These are phyloP conservation scores for Stenopsyche tienmushanensis DNA, from an alignment of 1,140 invertebrate genomes.

Conservation along the genomic window DNA sequence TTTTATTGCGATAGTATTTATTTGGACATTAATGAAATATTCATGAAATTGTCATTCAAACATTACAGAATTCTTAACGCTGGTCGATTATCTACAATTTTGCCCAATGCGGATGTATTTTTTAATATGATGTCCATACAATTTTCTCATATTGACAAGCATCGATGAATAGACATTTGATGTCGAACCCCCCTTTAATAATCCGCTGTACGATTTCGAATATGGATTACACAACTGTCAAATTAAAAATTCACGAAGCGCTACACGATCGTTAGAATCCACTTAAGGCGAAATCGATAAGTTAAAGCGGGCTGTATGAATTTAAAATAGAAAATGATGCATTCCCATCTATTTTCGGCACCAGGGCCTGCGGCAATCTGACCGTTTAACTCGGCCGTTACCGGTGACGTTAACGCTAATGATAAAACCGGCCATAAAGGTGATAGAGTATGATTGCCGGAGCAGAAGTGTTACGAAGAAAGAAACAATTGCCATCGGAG, in stretches of 20 bases:
- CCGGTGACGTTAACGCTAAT: no score
- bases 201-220: no score
- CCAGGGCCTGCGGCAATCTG: not conserved
- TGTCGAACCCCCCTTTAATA: no score
- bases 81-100: no score
- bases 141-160: no score
- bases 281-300: constrained; percentile 5
- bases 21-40: no score
- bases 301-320: not conserved
- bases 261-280: constrained; percentile 4
- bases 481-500: not conserved
- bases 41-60: no score
- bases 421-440: not conserved
- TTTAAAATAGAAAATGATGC: not conserved
- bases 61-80: no score
- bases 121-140: no score
- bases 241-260: not conserved
- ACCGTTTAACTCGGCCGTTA: not conserved
- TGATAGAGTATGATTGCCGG: constrained; percentile 1
- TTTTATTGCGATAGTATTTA: no score
- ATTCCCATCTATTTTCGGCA: not conserved
- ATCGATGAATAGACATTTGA: no score
- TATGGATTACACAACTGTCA: not conserved
- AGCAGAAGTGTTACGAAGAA: not conserved
- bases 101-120: no score